Percentiles rank a stretch among this genome's conserved stretches.
Evolutionary conservation across 1,140 invertebrate genomes (phyloP).

Genomic region (Octopus sinensis): DNA sequence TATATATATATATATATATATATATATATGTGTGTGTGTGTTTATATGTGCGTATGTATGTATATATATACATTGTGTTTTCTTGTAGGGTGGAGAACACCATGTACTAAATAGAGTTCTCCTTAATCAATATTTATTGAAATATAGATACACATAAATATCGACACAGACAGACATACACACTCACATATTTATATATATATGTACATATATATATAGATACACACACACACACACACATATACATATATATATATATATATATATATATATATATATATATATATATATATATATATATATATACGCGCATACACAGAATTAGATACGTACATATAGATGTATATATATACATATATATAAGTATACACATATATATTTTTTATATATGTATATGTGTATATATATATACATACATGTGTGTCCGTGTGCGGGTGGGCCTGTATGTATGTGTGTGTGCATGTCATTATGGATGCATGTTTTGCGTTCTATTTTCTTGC

Average conservation of each 20-base stretch:
- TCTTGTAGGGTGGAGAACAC: too few species aligned
- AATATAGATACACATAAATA: too few species aligned
- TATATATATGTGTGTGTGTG: neutral
- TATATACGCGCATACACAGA: neutral
- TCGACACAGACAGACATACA: too few species aligned
- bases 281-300: conserved; percentile 5
- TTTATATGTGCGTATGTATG: neutral
- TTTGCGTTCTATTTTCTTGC: too few species aligned
- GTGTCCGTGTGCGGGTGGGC: neutral
- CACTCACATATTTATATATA: neutral
- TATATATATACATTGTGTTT: neutral
- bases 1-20: neutral
- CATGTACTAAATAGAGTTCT: too few species aligned
- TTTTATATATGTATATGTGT: neutral
- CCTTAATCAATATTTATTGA: too few species aligned
- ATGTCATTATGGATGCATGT: too few species aligned
- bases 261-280: neutral
- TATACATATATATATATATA: neutral
- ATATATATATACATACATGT: neutral
- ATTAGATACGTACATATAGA: neutral
- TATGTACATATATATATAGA: neutral
- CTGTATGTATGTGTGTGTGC: neutral
- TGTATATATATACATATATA: neutral
- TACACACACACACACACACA: neutral
- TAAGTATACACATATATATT: neutral